A percentile compares a stretch with the other conserved stretches of the same genome.
Conservation (phyloP, 2,888 invertebrate species). For the Drosophila robusta region DNA sequence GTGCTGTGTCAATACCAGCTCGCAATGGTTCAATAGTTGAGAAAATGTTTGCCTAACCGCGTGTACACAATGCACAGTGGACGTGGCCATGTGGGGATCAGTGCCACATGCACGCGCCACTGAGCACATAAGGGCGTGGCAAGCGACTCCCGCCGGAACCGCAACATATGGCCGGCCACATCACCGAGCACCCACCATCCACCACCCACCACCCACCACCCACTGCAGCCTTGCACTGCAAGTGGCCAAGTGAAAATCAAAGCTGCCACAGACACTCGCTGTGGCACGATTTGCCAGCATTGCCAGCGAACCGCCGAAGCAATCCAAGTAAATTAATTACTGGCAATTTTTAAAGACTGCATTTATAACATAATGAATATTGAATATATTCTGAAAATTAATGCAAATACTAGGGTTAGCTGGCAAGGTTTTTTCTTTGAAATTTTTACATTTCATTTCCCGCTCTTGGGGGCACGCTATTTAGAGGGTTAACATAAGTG, state of each 20-base stretch:
- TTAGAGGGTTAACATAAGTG: too few relatives aligned
- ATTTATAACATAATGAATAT: too few relatives aligned
- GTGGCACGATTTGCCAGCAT: neutral
- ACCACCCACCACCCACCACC: neutral
- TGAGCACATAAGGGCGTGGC: constrained; percentile 40
- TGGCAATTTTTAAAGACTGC: too few relatives aligned
- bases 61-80: constrained; percentile 63
- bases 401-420: neutral
- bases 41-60: constrained; percentile 78
- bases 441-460: neutral
- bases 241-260: constrained; percentile 24
- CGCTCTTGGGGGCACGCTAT: too few relatives aligned
- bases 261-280: constrained; percentile 11
- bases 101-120: constrained; percentile 64
- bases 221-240: constrained; percentile 28
- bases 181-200: constrained; percentile 1
- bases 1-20: constrained; percentile 71
- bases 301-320: neutral
- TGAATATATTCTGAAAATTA: neutral
- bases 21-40: constrained; percentile 78
- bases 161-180: constrained; percentile 39
- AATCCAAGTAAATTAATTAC: neutral
- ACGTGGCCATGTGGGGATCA: constrained; percentile 48
- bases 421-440: neutral
- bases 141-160: constrained; percentile 30